Percentiles rank a stretch among this genome's conserved stretches.
Evolutionary conservation across 2,888 invertebrate species (phyloP).

Genomic region (Drosophila hamatofila): DNA sequence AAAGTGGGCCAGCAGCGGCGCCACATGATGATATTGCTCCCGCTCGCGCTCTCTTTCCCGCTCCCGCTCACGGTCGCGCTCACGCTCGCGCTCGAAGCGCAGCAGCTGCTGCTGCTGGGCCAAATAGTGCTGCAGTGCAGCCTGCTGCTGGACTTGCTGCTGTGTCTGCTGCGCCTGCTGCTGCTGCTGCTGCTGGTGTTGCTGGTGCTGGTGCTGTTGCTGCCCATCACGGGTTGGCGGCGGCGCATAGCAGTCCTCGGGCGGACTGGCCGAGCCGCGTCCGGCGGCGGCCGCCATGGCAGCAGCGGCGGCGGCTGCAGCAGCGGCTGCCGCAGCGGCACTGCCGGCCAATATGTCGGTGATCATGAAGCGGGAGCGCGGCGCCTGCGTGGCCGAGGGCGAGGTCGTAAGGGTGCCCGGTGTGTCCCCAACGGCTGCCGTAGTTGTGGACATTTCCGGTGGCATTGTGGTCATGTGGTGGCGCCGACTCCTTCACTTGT

Average conservation of each 20-base stretch:
- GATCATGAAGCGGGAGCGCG: conserved; percentile 94
- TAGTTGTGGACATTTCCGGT: conserved; percentile 83
- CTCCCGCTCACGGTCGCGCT: conserved; percentile 50
- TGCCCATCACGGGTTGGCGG: conserved; percentile 57
- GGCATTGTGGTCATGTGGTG: conserved; percentile 84
- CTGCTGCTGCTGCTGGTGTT: conserved; percentile 54
- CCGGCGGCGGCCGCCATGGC: conserved; percentile 64
- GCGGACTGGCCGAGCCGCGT: conserved; percentile 58
- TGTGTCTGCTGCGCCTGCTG: conserved; percentile 60
- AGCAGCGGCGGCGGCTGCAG: conserved; percentile 62
- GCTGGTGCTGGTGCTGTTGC: conserved; percentile 40
- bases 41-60: conserved; percentile 6
- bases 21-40: conserved; percentile 63
- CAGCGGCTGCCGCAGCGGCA: conserved; percentile 85
- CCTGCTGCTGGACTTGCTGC: conserved; percentile 71
- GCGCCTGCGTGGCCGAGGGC: conserved; percentile 85
- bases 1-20: conserved; percentile 64
- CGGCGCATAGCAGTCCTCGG: conserved; percentile 57
- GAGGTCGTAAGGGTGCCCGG: conserved; percentile 64
- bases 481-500: conserved; percentile 33
- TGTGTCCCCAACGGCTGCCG: conserved; percentile 77
- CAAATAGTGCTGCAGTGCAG: conserved; percentile 79
- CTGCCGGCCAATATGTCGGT: conserved; percentile 92
- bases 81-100: conserved; percentile 76
- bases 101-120: conserved; percentile 79